phyloP scores from a whole-genome alignment of 2,888 invertebrate genomes.

The Alentia gelatinosa region DNA sequence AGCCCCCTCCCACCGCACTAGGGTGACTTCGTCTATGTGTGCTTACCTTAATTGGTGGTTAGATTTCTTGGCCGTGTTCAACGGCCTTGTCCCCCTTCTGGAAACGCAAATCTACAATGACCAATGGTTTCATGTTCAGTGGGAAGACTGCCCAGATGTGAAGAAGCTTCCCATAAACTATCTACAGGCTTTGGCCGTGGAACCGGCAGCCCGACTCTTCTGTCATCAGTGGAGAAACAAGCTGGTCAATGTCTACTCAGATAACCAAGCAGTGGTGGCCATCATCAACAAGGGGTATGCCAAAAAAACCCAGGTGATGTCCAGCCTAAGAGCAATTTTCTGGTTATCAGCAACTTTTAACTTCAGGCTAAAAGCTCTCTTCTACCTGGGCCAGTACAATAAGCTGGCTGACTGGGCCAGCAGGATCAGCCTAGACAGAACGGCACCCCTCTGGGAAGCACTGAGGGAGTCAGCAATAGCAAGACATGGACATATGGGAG shows the following conservation, averaged over 20 bases:
- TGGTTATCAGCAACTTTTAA: background rate
- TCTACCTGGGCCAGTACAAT: background rate
- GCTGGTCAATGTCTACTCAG: background rate
- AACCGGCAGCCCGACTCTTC: background rate
- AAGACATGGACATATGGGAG: background rate
- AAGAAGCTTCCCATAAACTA: too few species aligned
- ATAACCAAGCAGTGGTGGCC: background rate
- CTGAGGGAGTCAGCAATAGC: background rate
- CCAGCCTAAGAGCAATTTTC: background rate
- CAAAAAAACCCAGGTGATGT: background rate
- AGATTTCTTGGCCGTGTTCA: background rate
- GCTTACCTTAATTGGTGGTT: background rate
- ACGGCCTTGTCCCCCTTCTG: background rate
- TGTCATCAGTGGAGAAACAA: background rate
- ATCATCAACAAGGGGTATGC: background rate
- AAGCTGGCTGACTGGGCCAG: background rate
- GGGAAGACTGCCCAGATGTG: background rate
- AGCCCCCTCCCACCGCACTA: background rate
- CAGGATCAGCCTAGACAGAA: background rate
- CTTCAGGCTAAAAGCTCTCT: background rate
- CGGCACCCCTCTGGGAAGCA: too few species aligned
- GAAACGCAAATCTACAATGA: background rate
- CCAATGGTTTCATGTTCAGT: background rate
- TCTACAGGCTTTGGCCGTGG: background rate
- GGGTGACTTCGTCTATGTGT: background rate